Conservation (phyloP, 2,888 invertebrate genomes). For the Lasioglossum lativentre region DNA sequence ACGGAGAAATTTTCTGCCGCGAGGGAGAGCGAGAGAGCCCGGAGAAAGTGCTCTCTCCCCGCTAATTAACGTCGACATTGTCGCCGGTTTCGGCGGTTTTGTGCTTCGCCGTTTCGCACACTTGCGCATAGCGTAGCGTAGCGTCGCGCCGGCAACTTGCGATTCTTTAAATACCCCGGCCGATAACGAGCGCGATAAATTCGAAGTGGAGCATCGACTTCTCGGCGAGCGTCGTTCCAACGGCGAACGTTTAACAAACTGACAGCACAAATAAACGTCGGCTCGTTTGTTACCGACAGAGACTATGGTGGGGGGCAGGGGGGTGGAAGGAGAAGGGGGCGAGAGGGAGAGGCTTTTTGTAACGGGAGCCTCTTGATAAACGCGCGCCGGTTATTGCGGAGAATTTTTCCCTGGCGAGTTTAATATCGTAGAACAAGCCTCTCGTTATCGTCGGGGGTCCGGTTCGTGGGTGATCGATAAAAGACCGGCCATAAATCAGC, state of each 20-base stretch:
- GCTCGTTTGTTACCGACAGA: conserved; percentile 1
- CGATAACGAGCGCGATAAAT: conserved; percentile 35
- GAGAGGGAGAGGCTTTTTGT: background rate
- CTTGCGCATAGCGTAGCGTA: no score
- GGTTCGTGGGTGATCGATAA: conserved; percentile 9
- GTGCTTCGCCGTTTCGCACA: background rate
- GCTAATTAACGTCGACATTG: conserved; percentile 30
- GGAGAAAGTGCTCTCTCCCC: conserved; percentile 36
- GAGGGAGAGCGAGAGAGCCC: background rate
- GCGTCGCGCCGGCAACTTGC: background rate
- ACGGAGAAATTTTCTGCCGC: conserved; percentile 34
- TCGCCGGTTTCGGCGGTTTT: background rate
- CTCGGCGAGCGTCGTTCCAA: background rate
- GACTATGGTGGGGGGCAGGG: background rate
- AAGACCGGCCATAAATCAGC: conserved; percentile 20
- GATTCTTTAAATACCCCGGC: conserved; percentile 3
- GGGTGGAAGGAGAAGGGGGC: background rate
- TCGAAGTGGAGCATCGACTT: conserved; percentile 2
- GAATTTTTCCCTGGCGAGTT: background rate
- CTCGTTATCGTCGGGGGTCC: conserved; percentile 31
- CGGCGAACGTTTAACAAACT: conserved; percentile 13
- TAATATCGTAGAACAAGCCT: conserved; percentile 33
- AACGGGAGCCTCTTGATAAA: conserved; percentile 7
- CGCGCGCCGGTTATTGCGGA: background rate
- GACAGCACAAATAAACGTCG: conserved; percentile 20